phyloP scores from a whole-genome alignment of 2,797 vertebrate species.

The Gadopsis bispinosus region DNA sequence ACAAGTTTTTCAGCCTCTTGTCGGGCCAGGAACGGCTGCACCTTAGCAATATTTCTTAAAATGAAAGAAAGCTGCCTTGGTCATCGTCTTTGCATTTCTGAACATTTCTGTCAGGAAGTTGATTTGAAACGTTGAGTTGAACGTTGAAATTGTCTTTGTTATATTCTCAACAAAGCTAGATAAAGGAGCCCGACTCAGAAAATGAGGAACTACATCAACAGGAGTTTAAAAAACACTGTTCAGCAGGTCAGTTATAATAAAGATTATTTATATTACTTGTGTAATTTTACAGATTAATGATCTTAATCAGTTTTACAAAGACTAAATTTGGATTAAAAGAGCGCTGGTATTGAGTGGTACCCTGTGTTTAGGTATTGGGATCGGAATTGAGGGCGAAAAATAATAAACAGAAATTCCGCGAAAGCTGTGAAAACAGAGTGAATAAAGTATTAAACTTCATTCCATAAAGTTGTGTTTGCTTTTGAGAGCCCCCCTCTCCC shows the following conservation, averaged over 20 bases:
- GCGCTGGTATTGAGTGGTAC: not conserved
- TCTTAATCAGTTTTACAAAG: not conserved
- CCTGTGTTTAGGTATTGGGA: not conserved
- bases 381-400: not conserved
- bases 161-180: not conserved
- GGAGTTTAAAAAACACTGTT: not conserved
- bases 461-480: constrained; percentile 20
- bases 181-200: not conserved
- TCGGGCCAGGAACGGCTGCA: too few species aligned
- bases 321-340: not conserved
- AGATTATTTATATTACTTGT: not conserved
- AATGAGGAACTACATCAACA: not conserved
- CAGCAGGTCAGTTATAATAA: not conserved
- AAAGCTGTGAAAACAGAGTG: not conserved
- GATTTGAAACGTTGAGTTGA: not conserved
- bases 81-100: too few species aligned
- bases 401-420: not conserved
- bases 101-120: not conserved
- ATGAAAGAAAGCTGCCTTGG: too few species aligned
- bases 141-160: not conserved
- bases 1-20: too few species aligned
- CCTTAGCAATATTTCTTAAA: too few species aligned
- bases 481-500: constrained; percentile 33
- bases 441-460: constrained; percentile 16
- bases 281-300: not conserved